These are phyloP conservation scores for Notoglanidium macrostoma DNA, from an alignment of 2,797 vertebrate genomes.

Conservation along the genomic window DNA sequence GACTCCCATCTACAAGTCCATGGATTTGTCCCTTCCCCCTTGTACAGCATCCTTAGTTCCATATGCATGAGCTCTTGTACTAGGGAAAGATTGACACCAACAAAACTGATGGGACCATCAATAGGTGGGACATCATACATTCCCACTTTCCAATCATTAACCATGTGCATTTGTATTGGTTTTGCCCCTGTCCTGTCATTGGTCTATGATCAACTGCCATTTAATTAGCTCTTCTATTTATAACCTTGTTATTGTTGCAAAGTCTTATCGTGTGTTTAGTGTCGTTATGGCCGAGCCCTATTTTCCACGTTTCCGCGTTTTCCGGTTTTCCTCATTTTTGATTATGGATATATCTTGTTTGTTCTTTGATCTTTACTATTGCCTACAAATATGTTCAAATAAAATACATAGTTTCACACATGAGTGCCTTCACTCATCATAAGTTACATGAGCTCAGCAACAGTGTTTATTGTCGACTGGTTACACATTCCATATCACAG, in stretches of 20 bases:
- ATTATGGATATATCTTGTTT: not conserved
- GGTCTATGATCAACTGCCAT: not conserved
- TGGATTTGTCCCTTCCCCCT: not conserved
- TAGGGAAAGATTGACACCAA: not conserved
- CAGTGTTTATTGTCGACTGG: not conserved
- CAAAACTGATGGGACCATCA: not conserved
- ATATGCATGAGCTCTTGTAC: not conserved
- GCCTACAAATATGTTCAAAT: not conserved
- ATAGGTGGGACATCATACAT: not conserved
- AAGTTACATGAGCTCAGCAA: not conserved
- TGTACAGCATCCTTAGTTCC: not conserved
- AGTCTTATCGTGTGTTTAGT: not conserved
- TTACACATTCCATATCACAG: not conserved
- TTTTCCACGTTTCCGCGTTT: not conserved
- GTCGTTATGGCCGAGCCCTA: not conserved
- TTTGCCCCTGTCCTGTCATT: not conserved
- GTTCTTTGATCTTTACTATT: not conserved
- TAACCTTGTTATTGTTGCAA: not conserved
- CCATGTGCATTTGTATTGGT: not conserved
- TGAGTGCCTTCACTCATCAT: not conserved
- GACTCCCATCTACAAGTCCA: not conserved
- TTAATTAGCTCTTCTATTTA: not conserved
- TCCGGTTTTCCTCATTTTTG: not conserved
- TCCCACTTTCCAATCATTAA: not conserved
- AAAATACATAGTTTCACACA: not conserved